phyloP scores from a whole-genome alignment of 2,797 vertebrate species.

The Gymnothorax javanicus region DNA sequence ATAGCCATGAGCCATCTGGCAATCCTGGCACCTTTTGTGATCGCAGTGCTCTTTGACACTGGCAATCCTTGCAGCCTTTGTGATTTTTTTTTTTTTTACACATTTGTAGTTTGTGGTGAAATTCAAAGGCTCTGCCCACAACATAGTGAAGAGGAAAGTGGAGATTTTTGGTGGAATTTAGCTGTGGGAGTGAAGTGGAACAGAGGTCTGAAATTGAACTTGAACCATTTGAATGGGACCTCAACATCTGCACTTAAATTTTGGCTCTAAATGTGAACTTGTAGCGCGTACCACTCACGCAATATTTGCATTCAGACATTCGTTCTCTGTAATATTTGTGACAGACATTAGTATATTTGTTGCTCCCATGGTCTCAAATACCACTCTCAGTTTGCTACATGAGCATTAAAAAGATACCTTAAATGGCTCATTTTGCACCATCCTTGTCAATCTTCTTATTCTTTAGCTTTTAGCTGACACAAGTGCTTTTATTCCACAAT shows the following conservation, averaged over 20 bases:
- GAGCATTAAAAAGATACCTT: no score
- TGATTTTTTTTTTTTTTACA: no score
- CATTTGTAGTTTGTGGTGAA: not conserved
- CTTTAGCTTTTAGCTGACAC: no score
- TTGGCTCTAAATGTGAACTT: not conserved
- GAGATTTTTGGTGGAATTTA: not conserved
- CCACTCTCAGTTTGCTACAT: no score
- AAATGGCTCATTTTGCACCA: not conserved
- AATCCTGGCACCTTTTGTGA: not conserved
- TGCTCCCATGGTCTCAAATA: no score
- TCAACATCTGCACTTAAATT: not conserved
- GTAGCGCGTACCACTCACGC: not conserved
- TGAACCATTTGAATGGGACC: no score
- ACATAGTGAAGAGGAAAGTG: not conserved
- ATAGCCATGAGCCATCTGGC: not conserved
- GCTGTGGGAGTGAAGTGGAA: not conserved
- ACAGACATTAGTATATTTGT: no score
- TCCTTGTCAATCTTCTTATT: not conserved
- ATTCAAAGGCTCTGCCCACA: not conserved
- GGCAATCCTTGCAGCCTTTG: no score
- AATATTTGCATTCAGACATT: no score
- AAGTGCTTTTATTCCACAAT: not conserved
- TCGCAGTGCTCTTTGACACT: not conserved
- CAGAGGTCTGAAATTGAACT: no score
- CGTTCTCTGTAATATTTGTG: no score